phyloP scores from a whole-genome alignment of 1,140 invertebrate genomes.

The Geopemphigus sp. region DNA sequence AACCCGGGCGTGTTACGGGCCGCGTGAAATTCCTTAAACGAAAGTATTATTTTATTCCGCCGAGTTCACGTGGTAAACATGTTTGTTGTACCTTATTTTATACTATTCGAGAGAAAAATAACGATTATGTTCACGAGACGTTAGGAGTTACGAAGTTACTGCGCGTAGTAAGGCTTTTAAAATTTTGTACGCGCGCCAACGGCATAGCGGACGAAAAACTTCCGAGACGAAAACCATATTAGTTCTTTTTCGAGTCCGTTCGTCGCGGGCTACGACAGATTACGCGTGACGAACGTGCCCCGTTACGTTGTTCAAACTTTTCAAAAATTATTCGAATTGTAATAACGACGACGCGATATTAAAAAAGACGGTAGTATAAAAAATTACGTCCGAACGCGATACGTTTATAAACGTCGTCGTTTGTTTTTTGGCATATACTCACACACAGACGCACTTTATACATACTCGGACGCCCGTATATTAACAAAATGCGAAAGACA shows the following conservation, averaged over 20 bases:
- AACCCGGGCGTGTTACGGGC: not conserved
- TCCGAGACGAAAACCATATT: not conserved
- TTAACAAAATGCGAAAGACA: no score
- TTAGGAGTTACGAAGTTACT: not conserved
- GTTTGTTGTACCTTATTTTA: not conserved
- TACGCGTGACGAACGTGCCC: no score
- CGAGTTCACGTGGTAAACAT: not conserved
- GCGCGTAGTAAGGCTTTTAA: slow-evolving; percentile 16
- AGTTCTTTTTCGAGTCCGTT: not conserved
- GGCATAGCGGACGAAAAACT: not conserved
- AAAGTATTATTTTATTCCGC: not conserved
- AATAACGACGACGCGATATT: no score
- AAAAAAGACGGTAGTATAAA: no score
- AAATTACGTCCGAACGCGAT: no score
- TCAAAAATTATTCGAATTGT: no score
- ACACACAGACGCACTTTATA: not conserved
- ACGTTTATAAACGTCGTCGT: no score
- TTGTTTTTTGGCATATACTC: no score
- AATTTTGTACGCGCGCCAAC: not conserved
- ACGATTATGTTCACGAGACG: not conserved
- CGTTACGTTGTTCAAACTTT: no score
- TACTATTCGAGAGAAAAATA: not conserved
- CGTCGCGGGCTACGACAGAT: not conserved
- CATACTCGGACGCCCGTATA: no score
- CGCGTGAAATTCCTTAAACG: no score